Evolutionary conservation across 2,797 vertebrate genomes (phyloP).

Genomic region (Thripadectes ignobilis): DNA sequence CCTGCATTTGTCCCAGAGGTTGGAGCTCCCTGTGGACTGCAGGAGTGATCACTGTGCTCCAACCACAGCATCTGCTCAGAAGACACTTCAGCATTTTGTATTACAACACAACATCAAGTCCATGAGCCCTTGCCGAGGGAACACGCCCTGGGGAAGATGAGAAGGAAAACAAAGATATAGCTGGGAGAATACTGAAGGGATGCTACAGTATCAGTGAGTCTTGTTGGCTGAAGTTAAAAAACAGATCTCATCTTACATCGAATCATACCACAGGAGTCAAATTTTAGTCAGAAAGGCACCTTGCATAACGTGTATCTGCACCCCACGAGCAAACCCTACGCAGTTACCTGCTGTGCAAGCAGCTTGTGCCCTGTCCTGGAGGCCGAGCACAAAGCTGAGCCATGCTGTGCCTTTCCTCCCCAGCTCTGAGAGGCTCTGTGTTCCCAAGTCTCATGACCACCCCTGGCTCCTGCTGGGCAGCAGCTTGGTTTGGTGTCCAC

Average conservation of each 20-base stretch:
- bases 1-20: accelerated
- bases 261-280: background rate
- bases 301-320: accelerated
- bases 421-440: accelerated
- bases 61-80: background rate
- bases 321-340: background rate
- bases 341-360: accelerated
- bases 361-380: background rate
- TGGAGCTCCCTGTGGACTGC: background rate
- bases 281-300: background rate
- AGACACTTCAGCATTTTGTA: background rate
- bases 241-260: background rate
- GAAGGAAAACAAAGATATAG: background rate
- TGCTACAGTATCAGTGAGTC: accelerated
- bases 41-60: accelerated
- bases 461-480: background rate
- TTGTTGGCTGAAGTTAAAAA: background rate
- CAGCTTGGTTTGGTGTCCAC: background rate
- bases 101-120: background rate
- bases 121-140: background rate
- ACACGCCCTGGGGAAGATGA: background rate
- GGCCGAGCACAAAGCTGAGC: background rate
- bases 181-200: background rate
- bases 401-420: background rate
- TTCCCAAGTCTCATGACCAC: accelerated